Evolutionary conservation across 2,888 invertebrate genomes (phyloP).

Genomic region (Cataglyphis albicans): DNA sequence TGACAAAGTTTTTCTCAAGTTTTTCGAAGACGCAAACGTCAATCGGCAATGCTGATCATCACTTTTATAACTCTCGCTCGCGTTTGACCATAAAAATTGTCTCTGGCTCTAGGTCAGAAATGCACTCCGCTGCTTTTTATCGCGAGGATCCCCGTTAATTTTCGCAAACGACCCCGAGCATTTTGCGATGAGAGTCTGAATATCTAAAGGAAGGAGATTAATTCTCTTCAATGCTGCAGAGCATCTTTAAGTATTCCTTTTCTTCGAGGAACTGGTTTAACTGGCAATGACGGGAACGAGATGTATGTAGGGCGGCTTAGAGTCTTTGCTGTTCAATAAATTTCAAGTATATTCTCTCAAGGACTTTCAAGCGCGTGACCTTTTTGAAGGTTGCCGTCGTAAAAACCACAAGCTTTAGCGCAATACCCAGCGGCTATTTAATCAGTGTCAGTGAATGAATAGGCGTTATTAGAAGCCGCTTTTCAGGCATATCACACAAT

Average conservation of each 20-base stretch:
- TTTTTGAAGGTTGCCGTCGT: conserved; percentile 1
- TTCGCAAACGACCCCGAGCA: conserved; percentile 76
- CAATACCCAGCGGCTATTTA: conserved; percentile 35
- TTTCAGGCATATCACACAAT: background rate
- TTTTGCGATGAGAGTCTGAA: conserved; percentile 72
- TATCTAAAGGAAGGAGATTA: conserved; percentile 65
- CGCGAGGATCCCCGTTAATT: conserved; percentile 65
- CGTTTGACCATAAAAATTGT: conserved; percentile 64
- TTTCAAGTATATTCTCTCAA: conserved; percentile 16
- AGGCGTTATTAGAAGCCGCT: conserved; percentile 10
- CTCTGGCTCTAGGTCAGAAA: conserved; percentile 74
- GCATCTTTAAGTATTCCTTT: conserved; percentile 14
- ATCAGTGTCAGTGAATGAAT: conserved; percentile 38
- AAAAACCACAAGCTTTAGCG: conserved; percentile 8
- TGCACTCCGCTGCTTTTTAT: conserved; percentile 59
- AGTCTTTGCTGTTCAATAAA: conserved; percentile 17
- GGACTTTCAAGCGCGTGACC: conserved; percentile 24
- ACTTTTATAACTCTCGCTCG: conserved; percentile 28
- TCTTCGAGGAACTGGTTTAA: background rate
- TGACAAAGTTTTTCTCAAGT: conserved; percentile 7
- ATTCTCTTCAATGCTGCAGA: conserved; percentile 34
- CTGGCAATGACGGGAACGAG: background rate
- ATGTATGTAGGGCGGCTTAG: background rate
- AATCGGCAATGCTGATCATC: background rate
- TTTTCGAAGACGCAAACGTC: conserved; percentile 46